Evolutionary conservation across 1,140 invertebrate genomes (phyloP).

Genomic region (Neotoxoptera formosana): DNA sequence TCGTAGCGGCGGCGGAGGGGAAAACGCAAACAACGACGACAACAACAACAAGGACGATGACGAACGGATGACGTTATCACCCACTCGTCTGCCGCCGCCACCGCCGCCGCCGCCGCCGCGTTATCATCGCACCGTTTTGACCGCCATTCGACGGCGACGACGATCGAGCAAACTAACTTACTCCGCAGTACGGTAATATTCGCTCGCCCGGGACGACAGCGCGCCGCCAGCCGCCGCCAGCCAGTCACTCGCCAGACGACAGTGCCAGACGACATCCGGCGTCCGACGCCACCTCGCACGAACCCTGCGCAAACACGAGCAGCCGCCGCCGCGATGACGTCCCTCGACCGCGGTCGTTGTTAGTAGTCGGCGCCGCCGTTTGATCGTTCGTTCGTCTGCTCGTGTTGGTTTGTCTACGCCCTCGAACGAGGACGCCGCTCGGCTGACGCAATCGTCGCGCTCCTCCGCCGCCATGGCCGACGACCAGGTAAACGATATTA

Average conservation of each 20-base stretch:
- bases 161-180: neutral
- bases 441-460: neutral
- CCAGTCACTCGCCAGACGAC: neutral
- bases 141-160: slow-evolving; percentile 28
- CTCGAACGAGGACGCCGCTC: neutral
- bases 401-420: neutral
- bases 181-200: slow-evolving; percentile 8
- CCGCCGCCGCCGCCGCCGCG: neutral
- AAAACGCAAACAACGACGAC: neutral
- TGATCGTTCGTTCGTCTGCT: too few relatives aligned
- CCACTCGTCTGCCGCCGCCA: neutral
- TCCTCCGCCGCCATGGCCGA: neutral
- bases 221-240: neutral
- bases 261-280: neutral
- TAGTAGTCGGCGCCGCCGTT: neutral
- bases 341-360: neutral
- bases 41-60: neutral
- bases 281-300: neutral
- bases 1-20: neutral
- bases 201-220: neutral
- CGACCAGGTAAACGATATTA: neutral
- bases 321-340: neutral
- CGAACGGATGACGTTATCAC: slow-evolving; percentile 16
- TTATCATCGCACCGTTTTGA: slow-evolving; percentile 20
- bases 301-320: too few relatives aligned